Percentiles rank a stretch among this genome's conserved stretches.
Evolutionary conservation across 2,888 invertebrate genomes (phyloP).

Genomic region (Glyphotaelius pellucidus): DNA sequence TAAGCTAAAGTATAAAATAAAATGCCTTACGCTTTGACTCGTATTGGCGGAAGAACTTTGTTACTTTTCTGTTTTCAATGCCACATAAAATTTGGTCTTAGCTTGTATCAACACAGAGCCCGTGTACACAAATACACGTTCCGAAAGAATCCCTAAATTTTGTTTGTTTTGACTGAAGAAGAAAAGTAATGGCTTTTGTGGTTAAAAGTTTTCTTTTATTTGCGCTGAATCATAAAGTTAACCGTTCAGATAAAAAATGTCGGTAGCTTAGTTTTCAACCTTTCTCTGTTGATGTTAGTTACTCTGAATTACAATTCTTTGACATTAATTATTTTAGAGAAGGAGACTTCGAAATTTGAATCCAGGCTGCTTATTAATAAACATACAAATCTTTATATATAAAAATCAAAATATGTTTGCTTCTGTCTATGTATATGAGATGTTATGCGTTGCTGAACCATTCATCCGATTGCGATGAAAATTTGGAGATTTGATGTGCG

Average conservation of each 20-base stretch:
- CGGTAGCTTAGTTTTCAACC: neutral
- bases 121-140: neutral
- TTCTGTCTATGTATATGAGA: too few relatives aligned
- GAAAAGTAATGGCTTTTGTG: neutral
- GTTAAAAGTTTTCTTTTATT: neutral
- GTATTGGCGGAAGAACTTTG: neutral
- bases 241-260: neutral
- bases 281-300: neutral
- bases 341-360: neutral
- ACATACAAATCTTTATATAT: too few relatives aligned
- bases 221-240: neutral
- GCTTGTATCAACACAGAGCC: slow-evolving; percentile 5
- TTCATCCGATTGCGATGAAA: too few relatives aligned
- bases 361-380: too few relatives aligned
- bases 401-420: too few relatives aligned
- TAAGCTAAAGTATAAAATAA: neutral
- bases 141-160: neutral
- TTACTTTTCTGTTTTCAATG: slow-evolving; percentile 37
- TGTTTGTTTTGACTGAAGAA: slow-evolving; percentile 32
- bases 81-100: slow-evolving; percentile 32
- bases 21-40: slow-evolving; percentile 15
- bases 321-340: neutral
- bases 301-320: neutral
- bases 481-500: too few relatives aligned
- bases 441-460: too few relatives aligned